Base-by-base conservation (phyloP, 2,888 invertebrate genomes). In the Agrochola lota region DNA sequence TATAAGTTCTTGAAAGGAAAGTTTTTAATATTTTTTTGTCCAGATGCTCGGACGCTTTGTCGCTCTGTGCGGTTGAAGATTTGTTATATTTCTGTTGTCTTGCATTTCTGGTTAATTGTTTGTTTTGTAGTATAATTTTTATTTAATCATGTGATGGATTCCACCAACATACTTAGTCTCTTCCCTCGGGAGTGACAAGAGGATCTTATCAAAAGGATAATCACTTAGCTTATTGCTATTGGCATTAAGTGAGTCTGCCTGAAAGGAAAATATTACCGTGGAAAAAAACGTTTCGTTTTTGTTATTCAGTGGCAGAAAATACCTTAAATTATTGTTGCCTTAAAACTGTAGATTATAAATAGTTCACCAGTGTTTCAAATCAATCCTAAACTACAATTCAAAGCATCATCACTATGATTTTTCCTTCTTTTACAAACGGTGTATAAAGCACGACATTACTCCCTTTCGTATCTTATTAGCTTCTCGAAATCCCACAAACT, bases 1-100 rank as follows among this genome's bases (percentile, higher is more conserved):
- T 88, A 88, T 86, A 90, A 92, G 89, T 91, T 93, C 91, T 89
- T 91, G 87, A 93, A 89, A 92, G 92, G 88, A 91, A 93, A 92
- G 92, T 92, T 92, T 86, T 75, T 82, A 80, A 84, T 89, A 89
- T 89, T 85, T 89, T 90, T 88, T 83, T 83, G 77, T 85, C 68
- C 80, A 84, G 80, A 84, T 86, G 82, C 79, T 79, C 49, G 73
- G 82, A 78, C 75, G 73, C 49, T 85, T 79, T 77, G 81, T 67
- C 77, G 72, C 74, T 67, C 78, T 79, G 86, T 84, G 84, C 60
- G 73, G 82, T 83, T 70, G 79, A 40, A 85, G 85, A 85, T 73
- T 76, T 63, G 67, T 85, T 85, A 64, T 81, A 74, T 85, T 85
- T 78, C 60, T 78, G 81, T 17, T 70, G 63, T 75, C 81, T 77